These are phyloP conservation scores for Platysteira castanea DNA, from an alignment of 2,113 vertebrate species.

Conservation along the genomic window DNA sequence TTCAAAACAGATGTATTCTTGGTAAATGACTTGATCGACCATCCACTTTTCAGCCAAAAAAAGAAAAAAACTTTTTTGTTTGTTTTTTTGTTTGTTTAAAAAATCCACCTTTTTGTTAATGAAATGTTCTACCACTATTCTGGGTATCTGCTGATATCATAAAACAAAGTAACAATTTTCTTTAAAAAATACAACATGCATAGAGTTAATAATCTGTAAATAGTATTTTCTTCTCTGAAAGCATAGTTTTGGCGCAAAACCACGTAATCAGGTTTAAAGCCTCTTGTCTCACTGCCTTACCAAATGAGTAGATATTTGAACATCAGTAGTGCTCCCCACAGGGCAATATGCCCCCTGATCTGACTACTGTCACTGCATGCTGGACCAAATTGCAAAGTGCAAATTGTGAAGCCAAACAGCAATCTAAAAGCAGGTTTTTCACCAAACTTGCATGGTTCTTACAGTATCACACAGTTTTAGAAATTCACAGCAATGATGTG, in stretches of 20 bases:
- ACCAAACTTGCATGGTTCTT: not conserved
- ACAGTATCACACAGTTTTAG: not conserved
- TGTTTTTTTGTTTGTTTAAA: no score
- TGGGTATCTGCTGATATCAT: not conserved
- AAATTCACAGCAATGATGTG: not conserved
- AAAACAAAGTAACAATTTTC: not conserved
- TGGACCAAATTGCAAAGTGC: not conserved
- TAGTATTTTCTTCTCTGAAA: not conserved
- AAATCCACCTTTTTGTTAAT: not conserved
- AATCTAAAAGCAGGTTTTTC: not conserved
- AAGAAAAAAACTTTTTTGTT: not conserved
- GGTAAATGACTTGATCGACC: not conserved
- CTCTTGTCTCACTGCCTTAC: not conserved
- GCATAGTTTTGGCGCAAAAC: not conserved
- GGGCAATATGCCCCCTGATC: not conserved
- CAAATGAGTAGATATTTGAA: not conserved
- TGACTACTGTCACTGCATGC: not conserved
- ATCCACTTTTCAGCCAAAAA: not conserved
- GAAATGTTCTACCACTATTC: not conserved
- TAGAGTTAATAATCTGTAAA: not conserved
- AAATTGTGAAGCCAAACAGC: not conserved
- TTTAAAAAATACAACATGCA: not conserved
- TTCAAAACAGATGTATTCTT: not conserved
- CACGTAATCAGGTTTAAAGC: not conserved
- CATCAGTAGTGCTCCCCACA: not conserved